Evolutionary conservation across 2,113 vertebrate genomes (phyloP).

Genomic region (Hippocampus abdominalis): DNA sequence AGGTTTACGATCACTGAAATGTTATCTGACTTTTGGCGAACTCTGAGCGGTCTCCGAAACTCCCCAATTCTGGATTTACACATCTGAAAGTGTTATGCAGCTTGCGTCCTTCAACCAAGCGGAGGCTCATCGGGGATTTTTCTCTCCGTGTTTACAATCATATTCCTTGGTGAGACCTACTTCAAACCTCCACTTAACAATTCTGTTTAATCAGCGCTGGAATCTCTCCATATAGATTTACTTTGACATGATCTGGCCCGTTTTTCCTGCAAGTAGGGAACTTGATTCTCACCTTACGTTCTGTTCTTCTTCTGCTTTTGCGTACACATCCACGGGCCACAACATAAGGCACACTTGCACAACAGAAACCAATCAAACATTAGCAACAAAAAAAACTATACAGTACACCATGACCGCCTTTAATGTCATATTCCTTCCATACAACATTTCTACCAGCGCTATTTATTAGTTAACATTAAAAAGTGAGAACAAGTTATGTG

Average conservation of each 20-base stretch:
- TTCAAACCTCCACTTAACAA: slow-evolving; percentile 76
- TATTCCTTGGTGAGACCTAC: slow-evolving; percentile 75
- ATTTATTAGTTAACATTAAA: neutral
- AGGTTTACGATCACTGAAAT: neutral
- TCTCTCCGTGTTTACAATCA: slow-evolving; percentile 75
- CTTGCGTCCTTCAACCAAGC: slow-evolving; percentile 55
- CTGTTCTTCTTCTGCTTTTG: slow-evolving; percentile 60
- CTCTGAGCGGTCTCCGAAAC: slow-evolving; percentile 27
- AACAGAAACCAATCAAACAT: neutral
- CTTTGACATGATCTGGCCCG: slow-evolving; percentile 75
- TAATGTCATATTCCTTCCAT: neutral
- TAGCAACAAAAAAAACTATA: slow-evolving; percentile 9
- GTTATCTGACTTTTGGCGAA: slow-evolving; percentile 44
- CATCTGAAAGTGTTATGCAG: slow-evolving; percentile 67
- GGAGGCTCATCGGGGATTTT: slow-evolving; percentile 66
- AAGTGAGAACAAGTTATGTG: neutral
- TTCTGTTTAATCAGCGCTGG: slow-evolving; percentile 79
- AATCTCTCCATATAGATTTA: slow-evolving; percentile 74
- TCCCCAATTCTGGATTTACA: slow-evolving; percentile 61
- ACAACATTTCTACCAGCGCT: neutral
- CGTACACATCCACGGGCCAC: slow-evolving; percentile 33
- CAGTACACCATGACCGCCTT: neutral
- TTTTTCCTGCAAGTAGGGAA: slow-evolving; percentile 68
- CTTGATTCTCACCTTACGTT: slow-evolving; percentile 65
- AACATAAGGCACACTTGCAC: neutral